These are phyloP conservation scores for Urophycis tenuis DNA, from an alignment of 2,797 vertebrate genomes.

Conservation along the genomic window DNA sequence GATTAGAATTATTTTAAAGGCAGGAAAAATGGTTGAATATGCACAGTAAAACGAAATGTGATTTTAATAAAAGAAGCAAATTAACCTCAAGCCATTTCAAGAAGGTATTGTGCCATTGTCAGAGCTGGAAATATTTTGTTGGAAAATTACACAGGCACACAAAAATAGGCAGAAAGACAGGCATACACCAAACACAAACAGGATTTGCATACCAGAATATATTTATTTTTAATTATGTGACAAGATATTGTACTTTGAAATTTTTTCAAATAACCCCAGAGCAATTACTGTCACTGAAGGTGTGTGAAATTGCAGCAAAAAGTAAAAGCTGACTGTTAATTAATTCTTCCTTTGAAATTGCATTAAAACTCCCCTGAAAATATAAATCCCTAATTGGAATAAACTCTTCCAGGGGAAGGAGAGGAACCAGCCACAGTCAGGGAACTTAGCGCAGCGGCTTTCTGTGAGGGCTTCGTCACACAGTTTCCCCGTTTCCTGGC, in stretches of 20 bases:
- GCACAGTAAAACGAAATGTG: background rate
- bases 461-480: conserved; percentile 46
- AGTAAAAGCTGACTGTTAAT: conserved; percentile 58
- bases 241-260: conserved; percentile 50
- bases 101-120: background rate
- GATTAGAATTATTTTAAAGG: background rate
- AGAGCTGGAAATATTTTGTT: background rate
- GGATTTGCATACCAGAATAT: background rate
- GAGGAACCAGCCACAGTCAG: conserved; percentile 43
- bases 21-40: background rate
- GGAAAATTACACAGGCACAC: background rate
- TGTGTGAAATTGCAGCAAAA: conserved; percentile 66
- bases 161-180: background rate
- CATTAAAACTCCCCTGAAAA: conserved; percentile 63
- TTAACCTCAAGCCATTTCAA: background rate
- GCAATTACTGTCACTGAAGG: conserved; percentile 58
- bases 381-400: conserved; percentile 58
- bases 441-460: conserved; percentile 51
- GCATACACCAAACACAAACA: background rate
- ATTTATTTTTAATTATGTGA: conserved; percentile 37
- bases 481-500: conserved; percentile 30
- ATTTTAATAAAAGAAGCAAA: background rate
- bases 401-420: conserved; percentile 49
- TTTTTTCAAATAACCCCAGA: conserved; percentile 53
- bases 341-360: conserved; percentile 65